Evolutionary conservation across 2,888 invertebrate genomes (phyloP).

Genomic region (Polylopha cassiicola): DNA sequence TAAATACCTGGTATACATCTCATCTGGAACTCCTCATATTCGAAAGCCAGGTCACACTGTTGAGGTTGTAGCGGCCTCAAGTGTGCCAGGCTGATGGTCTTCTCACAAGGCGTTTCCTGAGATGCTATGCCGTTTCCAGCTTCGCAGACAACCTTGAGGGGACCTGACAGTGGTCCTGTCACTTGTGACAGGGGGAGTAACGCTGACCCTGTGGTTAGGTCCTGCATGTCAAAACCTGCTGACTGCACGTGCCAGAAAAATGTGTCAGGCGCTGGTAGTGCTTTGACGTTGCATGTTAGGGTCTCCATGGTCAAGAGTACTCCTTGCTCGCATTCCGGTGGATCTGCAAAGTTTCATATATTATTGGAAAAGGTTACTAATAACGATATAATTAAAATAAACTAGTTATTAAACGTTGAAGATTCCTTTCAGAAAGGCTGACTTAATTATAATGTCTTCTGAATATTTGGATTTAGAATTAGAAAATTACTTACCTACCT

Average conservation of each 20-base stretch:
- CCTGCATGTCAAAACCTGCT: slow-evolving; percentile 53
- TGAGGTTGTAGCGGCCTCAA: slow-evolving; percentile 60
- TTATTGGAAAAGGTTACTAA: neutral
- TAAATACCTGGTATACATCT: slow-evolving; percentile 69
- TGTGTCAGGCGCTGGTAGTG: slow-evolving; percentile 57
- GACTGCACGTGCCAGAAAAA: slow-evolving; percentile 67
- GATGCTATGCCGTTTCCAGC: slow-evolving; percentile 63
- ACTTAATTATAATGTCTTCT: too few species aligned
- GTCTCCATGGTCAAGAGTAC: slow-evolving; percentile 58
- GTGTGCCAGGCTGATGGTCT: slow-evolving; percentile 52
- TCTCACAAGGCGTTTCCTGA: slow-evolving; percentile 58
- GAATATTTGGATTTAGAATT: too few species aligned
- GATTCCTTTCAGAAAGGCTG: too few species aligned
- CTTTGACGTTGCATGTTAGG: slow-evolving; percentile 55
- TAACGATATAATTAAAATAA: neutral
- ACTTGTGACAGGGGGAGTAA: slow-evolving; percentile 57
- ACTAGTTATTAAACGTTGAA: neutral
- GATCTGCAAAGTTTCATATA: too few species aligned
- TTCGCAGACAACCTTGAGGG: slow-evolving; percentile 55
- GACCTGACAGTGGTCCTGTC: slow-evolving; percentile 53
- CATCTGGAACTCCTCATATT: slow-evolving; percentile 66
- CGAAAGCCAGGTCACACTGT: slow-evolving; percentile 63
- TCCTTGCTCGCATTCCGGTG: slow-evolving; percentile 63
- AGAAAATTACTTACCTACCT: too few species aligned
- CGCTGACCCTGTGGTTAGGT: slow-evolving; percentile 60